phyloP scores from a whole-genome alignment of 2,888 invertebrate genomes.

The Tromatobia lineatoria region DNA sequence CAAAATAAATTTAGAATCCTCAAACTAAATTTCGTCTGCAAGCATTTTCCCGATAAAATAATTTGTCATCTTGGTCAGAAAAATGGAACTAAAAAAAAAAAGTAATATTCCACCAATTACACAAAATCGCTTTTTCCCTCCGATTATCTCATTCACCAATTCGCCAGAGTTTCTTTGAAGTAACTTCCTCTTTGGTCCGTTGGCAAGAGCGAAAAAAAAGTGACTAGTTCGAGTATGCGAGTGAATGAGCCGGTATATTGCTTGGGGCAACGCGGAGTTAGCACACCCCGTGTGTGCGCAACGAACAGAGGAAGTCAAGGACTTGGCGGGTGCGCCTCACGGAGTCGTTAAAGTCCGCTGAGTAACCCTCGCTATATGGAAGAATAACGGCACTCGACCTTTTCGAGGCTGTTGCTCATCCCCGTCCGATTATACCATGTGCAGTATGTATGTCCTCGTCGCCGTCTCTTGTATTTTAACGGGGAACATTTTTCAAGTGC shows the following conservation, averaged over 20 bases:
- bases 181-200: not conserved
- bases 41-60: not conserved
- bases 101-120: too few relatives aligned
- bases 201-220: not conserved
- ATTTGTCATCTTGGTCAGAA: too few relatives aligned
- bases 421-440: not conserved
- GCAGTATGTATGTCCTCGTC: not conserved
- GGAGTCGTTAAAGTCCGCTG: conserved; percentile 16
- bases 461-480: not conserved
- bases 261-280: not conserved
- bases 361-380: conserved; percentile 1
- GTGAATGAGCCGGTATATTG: not conserved
- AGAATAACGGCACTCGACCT: conserved; percentile 53
- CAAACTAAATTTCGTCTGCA: too few relatives aligned
- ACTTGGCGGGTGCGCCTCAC: conserved; percentile 6
- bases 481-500: too few relatives aligned
- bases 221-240: not conserved
- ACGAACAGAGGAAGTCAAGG: conserved; percentile 37
- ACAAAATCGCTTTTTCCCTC: too few relatives aligned
- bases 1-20: too few relatives aligned
- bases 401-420: conserved; percentile 38
- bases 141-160: not conserved
- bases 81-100: too few relatives aligned
- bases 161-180: not conserved
- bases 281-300: conserved; percentile 12